phyloP scores from a whole-genome alignment of 2,113 vertebrate genomes.

The Opisthocomus hoazin region DNA sequence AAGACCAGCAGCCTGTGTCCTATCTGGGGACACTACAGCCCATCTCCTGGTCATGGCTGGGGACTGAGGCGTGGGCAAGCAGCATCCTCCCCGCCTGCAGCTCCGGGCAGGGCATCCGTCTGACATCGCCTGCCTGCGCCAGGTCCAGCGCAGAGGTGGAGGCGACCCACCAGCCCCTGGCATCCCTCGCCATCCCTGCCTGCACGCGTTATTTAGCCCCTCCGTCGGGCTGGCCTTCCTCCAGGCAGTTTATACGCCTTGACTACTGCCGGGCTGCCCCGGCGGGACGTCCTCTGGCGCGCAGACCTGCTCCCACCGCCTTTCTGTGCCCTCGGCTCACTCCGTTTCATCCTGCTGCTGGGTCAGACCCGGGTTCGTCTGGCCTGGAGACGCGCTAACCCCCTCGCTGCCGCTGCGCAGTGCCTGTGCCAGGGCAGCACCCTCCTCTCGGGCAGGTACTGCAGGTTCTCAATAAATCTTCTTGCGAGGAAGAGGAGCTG shows the following conservation, averaged over 20 bases:
- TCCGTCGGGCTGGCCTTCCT: neutral
- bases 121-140: neutral
- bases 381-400: neutral
- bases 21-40: neutral
- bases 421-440: neutral
- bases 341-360: neutral
- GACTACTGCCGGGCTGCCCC: neutral
- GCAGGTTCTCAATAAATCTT: constrained; percentile 57
- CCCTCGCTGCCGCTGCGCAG: fast-evolving
- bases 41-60: neutral
- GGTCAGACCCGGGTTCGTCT: neutral
- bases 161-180: neutral
- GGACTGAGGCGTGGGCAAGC: fast-evolving
- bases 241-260: neutral
- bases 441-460: neutral
- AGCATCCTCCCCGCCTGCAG: neutral
- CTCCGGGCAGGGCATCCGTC: fast-evolving
- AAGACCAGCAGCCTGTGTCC: neutral
- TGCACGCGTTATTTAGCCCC: neutral
- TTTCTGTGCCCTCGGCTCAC: neutral
- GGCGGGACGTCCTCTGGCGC: fast-evolving
- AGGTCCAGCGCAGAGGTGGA: neutral
- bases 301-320: neutral
- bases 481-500: neutral
- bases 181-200: neutral